Base-by-base conservation (phyloP, 2,113 vertebrate genomes). In the Nesoenas mayeri region DNA sequence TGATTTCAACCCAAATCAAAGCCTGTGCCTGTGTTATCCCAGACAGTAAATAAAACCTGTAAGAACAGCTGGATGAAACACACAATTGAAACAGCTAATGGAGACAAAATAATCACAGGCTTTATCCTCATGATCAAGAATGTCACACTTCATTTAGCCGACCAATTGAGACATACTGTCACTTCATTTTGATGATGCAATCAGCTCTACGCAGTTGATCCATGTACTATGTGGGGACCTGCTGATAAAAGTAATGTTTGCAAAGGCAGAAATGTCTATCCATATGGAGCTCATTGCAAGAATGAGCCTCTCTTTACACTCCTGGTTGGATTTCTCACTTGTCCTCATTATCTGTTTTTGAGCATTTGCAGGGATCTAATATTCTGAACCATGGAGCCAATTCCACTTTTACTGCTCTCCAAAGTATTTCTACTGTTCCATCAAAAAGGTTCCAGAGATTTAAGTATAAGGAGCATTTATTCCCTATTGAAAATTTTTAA, bases 241-340 rank as follows among this genome's bases (percentile, higher is more conserved):
- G 93, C 94, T 97, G 96, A 64, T 61, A 88, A 69, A 84, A 95
- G 69, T 25, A 69, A 91, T 84, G 65, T 58, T 73, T 89, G 86
- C 57, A 91, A 92, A 79, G 79, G 91, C 93, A 95, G 94, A 91
- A 95, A 95, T 84, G 73, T 71, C 83, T 95, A 71, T 74, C 95
- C 96, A 97, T 95, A 96, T 96, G 96, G 96, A 95, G 91, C 77
- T 95, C 91, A 75, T 93, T 92, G 93, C 48, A 86, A 88, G 53
- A 96, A 95, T 2, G 19, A 95, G 86, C 69, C 77, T 91, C 90
- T 90, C 89, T 95, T 96, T 93, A 91, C 53, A 74, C 86, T 93
- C 95, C 69, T 95, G 86, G 77, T 61, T 92, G 86, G 88, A 93
- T 96, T 95, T 97, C 94, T 92, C 91, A 75, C 94, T 93, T 95